phyloP scores from a whole-genome alignment of 1,140 invertebrate genomes.

The Drosophila ambigua region DNA sequence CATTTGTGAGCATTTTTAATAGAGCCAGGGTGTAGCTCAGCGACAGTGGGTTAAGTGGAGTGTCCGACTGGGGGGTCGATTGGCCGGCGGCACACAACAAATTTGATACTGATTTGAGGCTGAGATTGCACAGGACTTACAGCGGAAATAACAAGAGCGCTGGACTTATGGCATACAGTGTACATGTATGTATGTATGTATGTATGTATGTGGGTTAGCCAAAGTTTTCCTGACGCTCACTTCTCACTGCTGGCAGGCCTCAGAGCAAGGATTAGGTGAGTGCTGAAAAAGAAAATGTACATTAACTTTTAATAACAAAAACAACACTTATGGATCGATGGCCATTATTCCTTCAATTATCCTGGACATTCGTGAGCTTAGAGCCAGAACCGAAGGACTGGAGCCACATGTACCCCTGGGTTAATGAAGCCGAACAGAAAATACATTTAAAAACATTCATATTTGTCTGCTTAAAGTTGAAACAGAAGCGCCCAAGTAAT shows the following conservation, averaged over 20 bases:
- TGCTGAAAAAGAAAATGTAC: no score
- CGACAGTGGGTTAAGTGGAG: slow-evolving; percentile 60
- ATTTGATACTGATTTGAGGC: slow-evolving; percentile 53
- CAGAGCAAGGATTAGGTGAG: no score
- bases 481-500: neutral
- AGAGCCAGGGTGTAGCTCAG: slow-evolving; percentile 43
- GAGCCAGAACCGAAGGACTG: no score
- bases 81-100: slow-evolving; percentile 50
- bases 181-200: no score
- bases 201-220: no score
- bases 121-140: slow-evolving; percentile 29
- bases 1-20: slow-evolving; percentile 79
- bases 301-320: no score
- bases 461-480: slow-evolving; percentile 21
- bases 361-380: no score
- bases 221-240: no score
- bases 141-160: slow-evolving; percentile 17
- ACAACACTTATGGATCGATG: no score
- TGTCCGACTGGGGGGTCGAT: slow-evolving; percentile 5
- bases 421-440: slow-evolving; percentile 20
- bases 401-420: neutral
- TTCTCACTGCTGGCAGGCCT: no score
- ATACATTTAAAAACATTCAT: slow-evolving; percentile 21
- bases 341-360: no score
- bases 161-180: no score